Evolutionary conservation across 2,888 invertebrate species (phyloP).

Genomic region (Tethea ocularis): DNA sequence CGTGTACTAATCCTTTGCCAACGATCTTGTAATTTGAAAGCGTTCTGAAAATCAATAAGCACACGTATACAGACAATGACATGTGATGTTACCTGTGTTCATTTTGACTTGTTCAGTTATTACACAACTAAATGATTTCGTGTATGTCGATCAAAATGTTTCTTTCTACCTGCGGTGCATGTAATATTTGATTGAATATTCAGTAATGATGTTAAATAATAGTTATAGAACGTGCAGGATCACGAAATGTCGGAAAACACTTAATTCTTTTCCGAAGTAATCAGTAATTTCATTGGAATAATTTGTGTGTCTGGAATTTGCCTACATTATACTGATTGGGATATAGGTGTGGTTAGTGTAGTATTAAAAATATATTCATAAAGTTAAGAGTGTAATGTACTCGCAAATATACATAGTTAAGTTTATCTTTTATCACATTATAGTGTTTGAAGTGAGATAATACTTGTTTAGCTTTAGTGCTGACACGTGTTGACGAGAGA

Average conservation of each 20-base stretch:
- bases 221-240: no score
- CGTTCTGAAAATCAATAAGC: not conserved
- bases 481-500: conserved; percentile 43
- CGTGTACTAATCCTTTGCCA: conserved; percentile 18
- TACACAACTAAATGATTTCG: not conserved
- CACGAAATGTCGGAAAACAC: conserved; percentile 1
- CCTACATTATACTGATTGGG: not conserved
- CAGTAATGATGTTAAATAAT: conserved; percentile 1
- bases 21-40: not conserved
- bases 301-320: not conserved
- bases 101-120: not conserved
- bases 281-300: not conserved
- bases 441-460: conserved; percentile 65
- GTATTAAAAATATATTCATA: conserved; percentile 16
- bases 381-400: conserved; percentile 29
- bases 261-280: not conserved
- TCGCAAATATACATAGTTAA: conserved; percentile 50
- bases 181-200: not conserved
- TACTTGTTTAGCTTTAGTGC: conserved; percentile 49
- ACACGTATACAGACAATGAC: not conserved
- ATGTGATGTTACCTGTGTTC: not conserved
- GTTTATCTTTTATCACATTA: conserved; percentile 62
- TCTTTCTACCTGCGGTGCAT: not conserved
- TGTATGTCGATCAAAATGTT: not conserved
- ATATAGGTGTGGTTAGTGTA: not conserved